Evolutionary conservation across 2,888 invertebrate genomes (phyloP).

Genomic region (Theretra japonica): DNA sequence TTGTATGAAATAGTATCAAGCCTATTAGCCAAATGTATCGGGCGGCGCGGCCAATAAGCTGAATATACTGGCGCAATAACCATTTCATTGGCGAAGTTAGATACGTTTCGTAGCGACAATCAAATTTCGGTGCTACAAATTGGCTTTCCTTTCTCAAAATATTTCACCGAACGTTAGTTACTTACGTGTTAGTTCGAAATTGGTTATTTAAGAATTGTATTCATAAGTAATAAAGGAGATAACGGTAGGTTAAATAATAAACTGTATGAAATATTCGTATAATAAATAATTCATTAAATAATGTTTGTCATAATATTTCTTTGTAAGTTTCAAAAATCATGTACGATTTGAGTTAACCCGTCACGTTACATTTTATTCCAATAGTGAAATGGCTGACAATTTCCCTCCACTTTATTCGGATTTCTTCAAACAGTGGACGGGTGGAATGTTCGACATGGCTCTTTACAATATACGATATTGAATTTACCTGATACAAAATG

Average conservation of each 20-base stretch:
- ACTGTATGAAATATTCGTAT: too few species aligned
- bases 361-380: slow-evolving; percentile 46
- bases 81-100: slow-evolving; percentile 45
- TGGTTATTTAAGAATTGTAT: too few species aligned
- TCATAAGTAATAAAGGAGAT: too few species aligned
- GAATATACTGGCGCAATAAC: slow-evolving; percentile 52
- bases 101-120: slow-evolving; percentile 43
- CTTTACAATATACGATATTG: slow-evolving; percentile 40
- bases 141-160: slow-evolving; percentile 41
- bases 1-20: slow-evolving; percentile 6
- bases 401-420: slow-evolving; percentile 54
- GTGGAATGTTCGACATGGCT: slow-evolving; percentile 40
- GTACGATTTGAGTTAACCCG: slow-evolving; percentile 28
- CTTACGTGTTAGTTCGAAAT: not conserved
- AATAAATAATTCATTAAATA: too few species aligned
- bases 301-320: too few species aligned
- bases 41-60: slow-evolving; percentile 45
- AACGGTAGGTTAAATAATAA: too few species aligned
- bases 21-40: slow-evolving; percentile 35
- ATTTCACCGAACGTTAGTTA: slow-evolving; percentile 32
- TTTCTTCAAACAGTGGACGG: slow-evolving; percentile 49
- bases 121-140: slow-evolving; percentile 44
- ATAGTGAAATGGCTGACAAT: slow-evolving; percentile 50
- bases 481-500: not conserved
- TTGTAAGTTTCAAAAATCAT: not conserved